Base-by-base conservation (phyloP, 2,888 invertebrate species). In the Heliconius hortense region DNA sequence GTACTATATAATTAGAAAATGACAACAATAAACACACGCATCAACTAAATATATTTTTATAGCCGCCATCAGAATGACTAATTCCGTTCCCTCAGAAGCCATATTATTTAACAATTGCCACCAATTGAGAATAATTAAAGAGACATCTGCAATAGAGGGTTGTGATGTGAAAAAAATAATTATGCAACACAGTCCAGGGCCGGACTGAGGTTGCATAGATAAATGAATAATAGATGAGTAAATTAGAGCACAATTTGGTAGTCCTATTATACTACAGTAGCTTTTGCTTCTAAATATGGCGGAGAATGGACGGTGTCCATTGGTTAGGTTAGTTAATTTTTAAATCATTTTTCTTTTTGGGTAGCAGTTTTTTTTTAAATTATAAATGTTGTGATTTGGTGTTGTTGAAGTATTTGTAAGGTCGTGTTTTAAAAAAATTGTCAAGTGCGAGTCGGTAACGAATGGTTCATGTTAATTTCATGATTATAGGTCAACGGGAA, bases 101-200 rank as follows among this genome's bases (percentile, higher is more conserved):
- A 80, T 79, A 78, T 73, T 81, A 79, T 79, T 79, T 81, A 84
- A 83, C 88, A 91, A 92, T 91, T 90, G 91, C 82, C 85, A 87
- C 87, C 89, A 92, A 92, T 92, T 92, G 89, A 83, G 79, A 79
- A 85, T 88, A 86, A 92, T 92, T 90, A 91, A 87, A 79, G 80
- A 79, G 78, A 88, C 89, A 88, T 87, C 86, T 87, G 87, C 81
- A 82, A 81, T 82, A 81, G 81, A 81, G 77, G 74, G 71, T 78
- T 81, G 26, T 80, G 83, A 81, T 84, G 84, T 85, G 86, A 83
- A 85, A 71, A 60, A 87, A 88, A 86, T 85, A 83, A 77, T 78
- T 71, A 77, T 79, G 78, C 75, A 78, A 74, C 67, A 70, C 72
- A 63, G 68, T 26, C 62, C 73, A 43, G 60, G 77, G 60, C 59